Evolutionary conservation across 2,888 invertebrate genomes (phyloP), one percentile per base, ranked within the genome.

Genomic region (Entomobrya proxima): DNA sequence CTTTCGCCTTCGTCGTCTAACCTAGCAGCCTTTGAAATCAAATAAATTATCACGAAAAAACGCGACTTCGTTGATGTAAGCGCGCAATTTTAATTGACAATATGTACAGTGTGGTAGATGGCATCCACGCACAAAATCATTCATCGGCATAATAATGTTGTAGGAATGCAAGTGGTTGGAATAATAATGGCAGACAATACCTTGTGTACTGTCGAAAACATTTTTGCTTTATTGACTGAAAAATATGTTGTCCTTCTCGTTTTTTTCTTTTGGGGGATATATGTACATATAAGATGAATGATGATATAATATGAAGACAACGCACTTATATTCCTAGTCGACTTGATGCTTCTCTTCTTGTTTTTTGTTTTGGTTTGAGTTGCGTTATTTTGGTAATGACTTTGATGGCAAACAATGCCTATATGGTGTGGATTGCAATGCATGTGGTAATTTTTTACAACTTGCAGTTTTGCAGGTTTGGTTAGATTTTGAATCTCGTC

Each of bases 331-430:
- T 37, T 40, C 27, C 35, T 11, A 35, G 64, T 32, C 18, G 18
- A 3, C 18, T 27, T 4, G 6, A 3, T 40, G 15, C 9, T 40
- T 3, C 35, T 32, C n/a, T 61, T 30, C 1, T 44, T 40, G 30
- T 44, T 40, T 40, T 24, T 30, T 27, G 5, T 44, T 47, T 11
- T 27, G 40, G 15, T 40, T 72, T 72, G 44, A 72, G 30, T 72
- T 67, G 67, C 35, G 67, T 21, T 35, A 72, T 67, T 37, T 47
- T 72, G 69, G 47, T 72, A 47, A 47, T 47, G 47, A 72, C 44
- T 72, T 47, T 72, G 69, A 72, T 44, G 69, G 44, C n/a, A n/a
- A n/a, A 15, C 21, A 35, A 27, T 72, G 27, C 69, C 44, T 47
- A 72, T 27, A 47, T n/a, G 30, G 40, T 47, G 40, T 67, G 7